phyloP scores from a whole-genome alignment of 2,888 invertebrate genomes.

The Arrhopalites spinosus region DNA sequence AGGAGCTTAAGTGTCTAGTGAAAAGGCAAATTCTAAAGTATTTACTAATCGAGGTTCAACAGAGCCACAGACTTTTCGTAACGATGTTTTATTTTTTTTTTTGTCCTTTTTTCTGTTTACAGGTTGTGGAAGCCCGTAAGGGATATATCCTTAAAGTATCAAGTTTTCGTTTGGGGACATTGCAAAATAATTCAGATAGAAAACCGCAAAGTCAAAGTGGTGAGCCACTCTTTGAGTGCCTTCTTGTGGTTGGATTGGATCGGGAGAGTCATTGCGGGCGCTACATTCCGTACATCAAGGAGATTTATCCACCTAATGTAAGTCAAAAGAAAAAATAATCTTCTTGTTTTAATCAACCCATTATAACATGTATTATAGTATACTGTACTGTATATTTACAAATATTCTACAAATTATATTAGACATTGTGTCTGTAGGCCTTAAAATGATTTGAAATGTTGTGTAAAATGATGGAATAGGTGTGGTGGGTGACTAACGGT shows the following conservation, averaged over 20 bases:
- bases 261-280: constrained; percentile 62
- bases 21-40: too few relatives aligned
- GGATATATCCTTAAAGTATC: constrained; percentile 67
- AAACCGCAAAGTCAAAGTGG: constrained; percentile 41
- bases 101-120: constrained; percentile 39
- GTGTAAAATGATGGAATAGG: too few relatives aligned
- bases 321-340: constrained; percentile 57
- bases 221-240: constrained; percentile 67
- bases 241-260: constrained; percentile 71
- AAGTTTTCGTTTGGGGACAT: constrained; percentile 54
- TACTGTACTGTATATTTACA: too few relatives aligned
- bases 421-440: too few relatives aligned
- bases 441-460: too few relatives aligned
- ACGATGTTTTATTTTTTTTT: background rate
- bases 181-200: constrained; percentile 46
- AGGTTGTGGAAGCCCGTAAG: constrained; percentile 68
- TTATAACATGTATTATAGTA: too few relatives aligned
- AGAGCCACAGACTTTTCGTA: too few relatives aligned
- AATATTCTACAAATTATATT: too few relatives aligned
- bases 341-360: too few relatives aligned
- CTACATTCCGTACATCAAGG: constrained; percentile 71
- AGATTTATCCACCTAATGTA: constrained; percentile 71
- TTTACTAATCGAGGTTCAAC: too few relatives aligned
- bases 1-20: too few relatives aligned
- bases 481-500: too few relatives aligned